Base-by-base conservation (phyloP, 2,888 invertebrate genomes). In the Platynereis dumerilii region DNA sequence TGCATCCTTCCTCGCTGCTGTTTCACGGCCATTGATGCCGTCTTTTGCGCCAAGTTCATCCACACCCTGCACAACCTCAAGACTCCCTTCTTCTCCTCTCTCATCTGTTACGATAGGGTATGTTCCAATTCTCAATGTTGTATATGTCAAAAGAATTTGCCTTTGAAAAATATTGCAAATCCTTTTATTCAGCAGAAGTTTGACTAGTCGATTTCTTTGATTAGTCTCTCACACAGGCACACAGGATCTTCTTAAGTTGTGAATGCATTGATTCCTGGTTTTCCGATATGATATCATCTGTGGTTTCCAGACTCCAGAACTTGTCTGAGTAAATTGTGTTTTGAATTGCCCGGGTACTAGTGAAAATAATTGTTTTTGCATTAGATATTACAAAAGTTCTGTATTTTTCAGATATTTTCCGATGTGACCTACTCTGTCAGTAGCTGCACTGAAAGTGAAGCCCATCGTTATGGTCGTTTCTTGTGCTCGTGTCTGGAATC, bases 361-460 rank as follows among this genome's bases (percentile, higher is more conserved):
- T n/a, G n/a, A n/a, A n/a, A n/a, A n/a, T n/a, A n/a, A n/a, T n/a
- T n/a, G n/a, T n/a, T n/a, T n/a, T n/a, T n/a, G n/a, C n/a, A n/a
- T n/a, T n/a, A n/a, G n/a, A n/a, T n/a, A n/a, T n/a, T n/a, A n/a
- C n/a, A n/a, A n/a, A n/a, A n/a, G n/a, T 34, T 12, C 76, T 75
- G 58, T 58, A 65, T 66, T 65, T 69, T 70, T 83, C 85, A 96
- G 95, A 89, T 98, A 75, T 97, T 99, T 87, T 96, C 94, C 86
- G 98, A 99, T 88, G 94, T 98, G 70, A 95, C 96, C 0, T 95
- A 96, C 86, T 93, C 96, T 0, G 93, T 99, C 73, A 94, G 96
- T 72, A 95, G 94, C 10, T 96, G 98, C 84, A 96, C 98, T 62
- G 99, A 99, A 85, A 96, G 95, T 79, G 99, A 99, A 87, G 98